A percentile compares a stretch with the other conserved stretches of the same genome.
Evolutionary conservation across 2,797 vertebrate species (phyloP).

Genomic region (Platalea minor): DNA sequence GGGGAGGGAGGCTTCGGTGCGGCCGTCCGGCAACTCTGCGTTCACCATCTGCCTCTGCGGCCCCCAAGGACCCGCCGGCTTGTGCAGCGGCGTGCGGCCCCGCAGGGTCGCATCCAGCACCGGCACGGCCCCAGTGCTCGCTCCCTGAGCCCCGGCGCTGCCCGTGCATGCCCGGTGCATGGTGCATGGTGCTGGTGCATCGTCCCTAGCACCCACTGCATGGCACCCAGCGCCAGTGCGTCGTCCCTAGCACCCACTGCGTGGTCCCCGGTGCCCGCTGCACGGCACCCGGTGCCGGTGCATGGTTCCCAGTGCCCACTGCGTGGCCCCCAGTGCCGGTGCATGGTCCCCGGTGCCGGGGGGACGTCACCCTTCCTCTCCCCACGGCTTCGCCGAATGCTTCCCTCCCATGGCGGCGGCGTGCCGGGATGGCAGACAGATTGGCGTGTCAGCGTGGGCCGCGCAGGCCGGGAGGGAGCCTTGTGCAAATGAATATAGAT

Average conservation of each 20-base stretch:
- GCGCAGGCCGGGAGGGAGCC: not conserved
- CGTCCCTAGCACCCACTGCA: not conserved
- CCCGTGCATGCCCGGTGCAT: not conserved
- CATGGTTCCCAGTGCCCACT: too few relatives aligned
- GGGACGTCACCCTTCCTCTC: not conserved
- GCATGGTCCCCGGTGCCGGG: too few relatives aligned
- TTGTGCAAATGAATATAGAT: slow-evolving; percentile 31
- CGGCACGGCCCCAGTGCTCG: accelerated
- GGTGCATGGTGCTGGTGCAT: not conserved
- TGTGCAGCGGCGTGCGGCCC: not conserved
- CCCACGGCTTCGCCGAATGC: not conserved
- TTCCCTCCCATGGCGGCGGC: not conserved
- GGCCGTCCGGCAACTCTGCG: slow-evolving; percentile 45
- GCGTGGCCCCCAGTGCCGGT: not conserved
- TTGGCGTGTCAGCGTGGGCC: not conserved
- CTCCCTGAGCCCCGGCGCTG: not conserved
- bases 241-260: too few relatives aligned
- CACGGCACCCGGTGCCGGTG: not conserved
- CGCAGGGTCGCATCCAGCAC: not conserved
- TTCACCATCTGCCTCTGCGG: not conserved
- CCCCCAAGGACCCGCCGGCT: not conserved
- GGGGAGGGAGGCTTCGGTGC: not conserved
- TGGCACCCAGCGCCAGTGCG: not conserved
- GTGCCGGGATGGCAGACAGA: not conserved
- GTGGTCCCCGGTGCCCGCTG: too few relatives aligned